phyloP scores from a whole-genome alignment of 2,797 vertebrate genomes.

The Sebastes iracundus region DNA sequence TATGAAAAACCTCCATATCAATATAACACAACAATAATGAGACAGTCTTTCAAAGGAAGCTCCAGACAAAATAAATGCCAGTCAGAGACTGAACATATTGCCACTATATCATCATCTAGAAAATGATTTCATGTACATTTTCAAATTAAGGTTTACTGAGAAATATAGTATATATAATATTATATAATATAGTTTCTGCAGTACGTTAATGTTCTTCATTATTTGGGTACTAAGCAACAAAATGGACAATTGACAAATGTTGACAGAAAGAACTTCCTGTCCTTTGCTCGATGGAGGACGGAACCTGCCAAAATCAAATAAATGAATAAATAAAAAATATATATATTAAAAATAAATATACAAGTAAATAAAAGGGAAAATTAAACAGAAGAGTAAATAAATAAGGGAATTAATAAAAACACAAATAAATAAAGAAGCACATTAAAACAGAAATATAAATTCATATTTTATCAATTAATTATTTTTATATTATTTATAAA shows the following conservation, averaged over 20 bases:
- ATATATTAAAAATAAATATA: too few species aligned
- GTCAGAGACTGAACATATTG: not conserved
- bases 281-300: not conserved
- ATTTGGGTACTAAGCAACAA: constrained; percentile 18
- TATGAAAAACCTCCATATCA: not conserved
- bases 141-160: constrained; percentile 7
- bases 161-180: not conserved
- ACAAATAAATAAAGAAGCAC: too few species aligned
- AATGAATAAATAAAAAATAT: too few species aligned
- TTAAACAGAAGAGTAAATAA: too few species aligned
- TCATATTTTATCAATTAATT: too few species aligned
- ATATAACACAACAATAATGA: not conserved
- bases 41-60: not conserved
- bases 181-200: not conserved
- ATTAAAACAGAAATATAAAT: too few species aligned
- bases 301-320: too few species aligned
- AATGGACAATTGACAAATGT: constrained; percentile 6
- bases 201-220: constrained; percentile 6
- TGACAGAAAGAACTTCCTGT: not conserved
- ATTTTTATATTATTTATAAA: too few species aligned
- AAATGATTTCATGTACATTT: not conserved
- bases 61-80: not conserved
- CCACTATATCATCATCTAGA: not conserved
- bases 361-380: too few species aligned
- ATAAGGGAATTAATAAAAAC: too few species aligned